Conservation (phyloP, 2,113 vertebrate genomes). For the Peromyscus polionotus region DNA sequence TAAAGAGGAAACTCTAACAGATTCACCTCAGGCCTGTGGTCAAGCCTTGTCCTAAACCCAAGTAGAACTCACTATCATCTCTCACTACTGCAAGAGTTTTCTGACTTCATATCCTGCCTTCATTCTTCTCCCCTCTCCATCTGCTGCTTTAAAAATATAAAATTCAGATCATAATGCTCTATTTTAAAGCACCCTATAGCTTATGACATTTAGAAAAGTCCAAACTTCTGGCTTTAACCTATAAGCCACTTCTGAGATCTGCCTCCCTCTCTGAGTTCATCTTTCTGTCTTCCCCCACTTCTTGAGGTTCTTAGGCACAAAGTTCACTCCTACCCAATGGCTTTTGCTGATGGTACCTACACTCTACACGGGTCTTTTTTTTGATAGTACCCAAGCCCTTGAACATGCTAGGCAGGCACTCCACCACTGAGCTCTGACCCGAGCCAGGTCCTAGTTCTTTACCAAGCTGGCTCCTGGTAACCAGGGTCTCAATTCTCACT, state of each 20-base stretch:
- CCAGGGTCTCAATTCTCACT: background rate
- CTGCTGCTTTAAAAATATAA: slow-evolving; percentile 13
- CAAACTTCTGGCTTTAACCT: slow-evolving; percentile 4
- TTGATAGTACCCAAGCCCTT: background rate
- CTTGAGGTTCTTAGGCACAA: background rate
- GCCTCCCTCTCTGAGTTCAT: background rate
- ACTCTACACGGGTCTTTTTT: background rate
- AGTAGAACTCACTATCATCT: background rate
- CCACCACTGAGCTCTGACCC: background rate
- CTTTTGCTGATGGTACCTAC: background rate
- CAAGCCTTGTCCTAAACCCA: background rate
- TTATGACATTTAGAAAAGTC: background rate
- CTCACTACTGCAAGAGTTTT: background rate
- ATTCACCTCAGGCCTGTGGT: background rate
- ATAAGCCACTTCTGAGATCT: background rate
- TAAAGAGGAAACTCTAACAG: background rate
- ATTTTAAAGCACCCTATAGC: background rate
- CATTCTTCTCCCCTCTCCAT: slow-evolving; percentile 24
- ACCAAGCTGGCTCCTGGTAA: background rate
- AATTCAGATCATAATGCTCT: background rate
- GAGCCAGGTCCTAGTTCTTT: background rate
- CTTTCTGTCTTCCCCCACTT: background rate
- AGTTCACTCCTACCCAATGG: background rate
- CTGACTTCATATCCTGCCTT: background rate
- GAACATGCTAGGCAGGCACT: background rate